Percentiles rank a stretch among this genome's conserved stretches.
Evolutionary conservation across 2,888 invertebrate species (phyloP).

Genomic region (Axea sp.): DNA sequence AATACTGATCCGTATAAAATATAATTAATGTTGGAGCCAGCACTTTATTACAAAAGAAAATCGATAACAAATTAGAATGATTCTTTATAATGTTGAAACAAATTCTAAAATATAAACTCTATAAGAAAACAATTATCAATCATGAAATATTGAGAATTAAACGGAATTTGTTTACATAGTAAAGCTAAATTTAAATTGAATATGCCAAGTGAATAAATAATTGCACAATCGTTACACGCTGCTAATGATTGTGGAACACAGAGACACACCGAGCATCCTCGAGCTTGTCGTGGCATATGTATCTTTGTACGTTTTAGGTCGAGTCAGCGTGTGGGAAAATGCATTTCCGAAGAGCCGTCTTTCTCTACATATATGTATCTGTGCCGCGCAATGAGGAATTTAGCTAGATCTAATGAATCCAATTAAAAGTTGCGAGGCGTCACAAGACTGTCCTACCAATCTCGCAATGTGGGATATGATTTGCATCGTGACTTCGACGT

Average conservation of each 20-base stretch:
- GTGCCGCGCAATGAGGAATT: slow-evolving; percentile 39
- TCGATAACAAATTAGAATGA: too few species aligned
- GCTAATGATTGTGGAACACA: slow-evolving; percentile 43
- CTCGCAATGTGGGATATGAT: slow-evolving; percentile 52
- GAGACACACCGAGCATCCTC: slow-evolving; percentile 48
- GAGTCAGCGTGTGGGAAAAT: slow-evolving; percentile 50
- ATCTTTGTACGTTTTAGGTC: slow-evolving; percentile 51
- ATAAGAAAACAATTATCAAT: too few species aligned
- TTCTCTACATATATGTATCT: slow-evolving; percentile 13
- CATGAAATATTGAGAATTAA: too few species aligned
- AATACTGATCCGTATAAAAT: too few species aligned
- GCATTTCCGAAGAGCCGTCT: slow-evolving; percentile 42
- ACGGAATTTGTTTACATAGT: too few species aligned
- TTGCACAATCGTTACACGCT: slow-evolving; percentile 31
- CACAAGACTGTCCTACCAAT: slow-evolving; percentile 43
- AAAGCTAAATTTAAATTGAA: slow-evolving; percentile 19
- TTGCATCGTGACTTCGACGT: slow-evolving; percentile 54
- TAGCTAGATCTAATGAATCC: slow-evolving; percentile 48
- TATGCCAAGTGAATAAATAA: slow-evolving; percentile 21
- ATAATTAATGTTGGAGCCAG: too few species aligned
- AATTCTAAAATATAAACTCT: too few species aligned
- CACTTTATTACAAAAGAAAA: too few species aligned
- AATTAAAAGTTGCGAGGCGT: slow-evolving; percentile 56
- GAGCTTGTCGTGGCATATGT: slow-evolving; percentile 40
- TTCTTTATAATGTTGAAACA: too few species aligned